Base-by-base conservation (phyloP, 2,113 vertebrate genomes). In the Mesoclemmys tuberculata region DNA sequence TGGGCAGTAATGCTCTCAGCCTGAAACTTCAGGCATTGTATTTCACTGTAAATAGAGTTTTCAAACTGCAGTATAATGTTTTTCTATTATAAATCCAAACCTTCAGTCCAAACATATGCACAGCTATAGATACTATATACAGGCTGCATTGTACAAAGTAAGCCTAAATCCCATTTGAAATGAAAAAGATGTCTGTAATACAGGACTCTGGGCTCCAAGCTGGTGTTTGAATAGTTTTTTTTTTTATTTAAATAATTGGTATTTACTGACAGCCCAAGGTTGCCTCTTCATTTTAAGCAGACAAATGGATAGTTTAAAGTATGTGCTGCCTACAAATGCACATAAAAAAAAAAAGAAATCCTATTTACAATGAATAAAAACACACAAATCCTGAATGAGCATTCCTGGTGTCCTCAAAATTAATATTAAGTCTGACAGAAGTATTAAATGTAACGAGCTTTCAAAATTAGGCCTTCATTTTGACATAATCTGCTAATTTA, bases 41-140 rank as follows among this genome's bases (percentile, higher is more conserved):
- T 96, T 96, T 95, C 94, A 95, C 82, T 93, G 86, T 90, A 93
- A 97, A 97, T 95, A 93, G 90, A 97, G 95, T 93, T 96, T 93
- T 91, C 95, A 95, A 95, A 94, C 91, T 71, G 95, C 31, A 81
- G 82, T 27, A 81, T 84, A 96, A 97, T 94, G 86, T 81, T 89
- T 80, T 88, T 87, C 92, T 88, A 74, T 87, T 74, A 80, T 93
- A 96, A 95, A 89, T 74, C 87, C 46, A 80, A 80, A 90, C 93
- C 87, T 95, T 82, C 80, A 18, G 54, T 75, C 87, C 83, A 95
- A 94, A 26, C 44, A 79, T 58, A 95, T 14, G 9, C 56, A 91
- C 94, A 21, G n/a, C 35, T 71, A 38, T 21, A 96, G 93, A 91
- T 84, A 86, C 52, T 78, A 38, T 58, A 87, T 83, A 75, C 3